phyloP scores from a whole-genome alignment of 1,140 invertebrate genomes.

The Delia radicum region DNA sequence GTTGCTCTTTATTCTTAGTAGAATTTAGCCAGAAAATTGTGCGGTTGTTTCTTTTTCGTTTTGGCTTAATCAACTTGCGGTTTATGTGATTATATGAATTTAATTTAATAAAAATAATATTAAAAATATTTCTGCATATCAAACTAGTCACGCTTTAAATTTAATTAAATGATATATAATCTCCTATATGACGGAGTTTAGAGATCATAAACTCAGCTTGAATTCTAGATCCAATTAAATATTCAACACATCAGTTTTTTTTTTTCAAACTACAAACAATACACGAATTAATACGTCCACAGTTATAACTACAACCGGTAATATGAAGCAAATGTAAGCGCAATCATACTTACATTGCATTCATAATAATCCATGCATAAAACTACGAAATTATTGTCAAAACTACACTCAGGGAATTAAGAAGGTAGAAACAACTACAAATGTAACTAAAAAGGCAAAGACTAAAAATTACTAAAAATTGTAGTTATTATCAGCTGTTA shows the following conservation, averaged over 20 bases:
- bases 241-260: not conserved
- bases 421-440: too few relatives aligned
- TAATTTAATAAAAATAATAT: slow-evolving; percentile 1
- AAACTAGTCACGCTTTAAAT: slow-evolving; percentile 14
- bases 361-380: too few relatives aligned
- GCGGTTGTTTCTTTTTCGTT: not conserved
- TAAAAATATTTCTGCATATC: not conserved
- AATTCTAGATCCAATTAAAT: not conserved
- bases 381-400: too few relatives aligned
- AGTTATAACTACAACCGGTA: too few relatives aligned
- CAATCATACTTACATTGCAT: too few relatives aligned
- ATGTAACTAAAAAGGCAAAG: too few relatives aligned
- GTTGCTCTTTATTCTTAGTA: not conserved
- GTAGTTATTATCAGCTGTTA: too few relatives aligned
- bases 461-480: too few relatives aligned
- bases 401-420: too few relatives aligned
- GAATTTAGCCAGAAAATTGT: not conserved
- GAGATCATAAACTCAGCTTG: not conserved
- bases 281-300: too few relatives aligned
- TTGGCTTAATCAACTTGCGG: not conserved
- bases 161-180: not conserved
- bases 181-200: not conserved
- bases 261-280: too few relatives aligned
- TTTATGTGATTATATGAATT: slow-evolving; percentile 6
- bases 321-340: too few relatives aligned